Base-by-base conservation (phyloP, 1,140 invertebrate genomes). In the Trigoniulus corallinus region DNA sequence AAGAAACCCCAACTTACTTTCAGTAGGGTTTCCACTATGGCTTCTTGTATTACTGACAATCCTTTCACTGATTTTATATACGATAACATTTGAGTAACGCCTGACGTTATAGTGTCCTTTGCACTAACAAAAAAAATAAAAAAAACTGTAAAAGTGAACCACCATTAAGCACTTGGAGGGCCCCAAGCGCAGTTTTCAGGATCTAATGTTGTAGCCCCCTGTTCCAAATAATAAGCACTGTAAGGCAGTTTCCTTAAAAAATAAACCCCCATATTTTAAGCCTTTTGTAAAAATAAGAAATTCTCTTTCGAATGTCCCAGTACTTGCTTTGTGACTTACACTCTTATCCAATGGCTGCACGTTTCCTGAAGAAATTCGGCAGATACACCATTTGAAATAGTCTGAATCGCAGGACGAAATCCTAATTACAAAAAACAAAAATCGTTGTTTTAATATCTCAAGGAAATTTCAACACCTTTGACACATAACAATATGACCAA, bases 41-140 rank as follows among this genome's bases (percentile, higher is more conserved):
- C 54, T 53, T 67, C 61, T 47, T 63, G 45, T 40, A 67, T 65
- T 42, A 60, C 54, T 18, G 63, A 59, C 46, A 67, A 44, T 41
- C 62, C 57, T 45, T 64, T 63, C 2, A 66, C 61, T 22, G 62
- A 60, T 45, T 61, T 64, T 7, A 67, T 62, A 58, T 60, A 67
- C 37, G 56, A 57, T 24, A 67, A 46, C 15, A 66, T 51, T 52
- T 63, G 61, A 10, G 57, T 50, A 0, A 65, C 53, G 12, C 62
- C 63, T 46, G 52, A 48, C 37, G 58, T 62, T 1, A 64, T 59
- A 56, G 61, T 57, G 34, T 56, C 51, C 0, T 58, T 52, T 54
- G 62, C 66, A n/a, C 63, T 65, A 46, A 23, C 7, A 34, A 41
- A 37, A 20, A 2, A 49, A 49, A 42, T 34, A 15, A 34, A 34